Base-by-base conservation (phyloP, 1,140 invertebrate species). In the Cotesia chilonis region DNA sequence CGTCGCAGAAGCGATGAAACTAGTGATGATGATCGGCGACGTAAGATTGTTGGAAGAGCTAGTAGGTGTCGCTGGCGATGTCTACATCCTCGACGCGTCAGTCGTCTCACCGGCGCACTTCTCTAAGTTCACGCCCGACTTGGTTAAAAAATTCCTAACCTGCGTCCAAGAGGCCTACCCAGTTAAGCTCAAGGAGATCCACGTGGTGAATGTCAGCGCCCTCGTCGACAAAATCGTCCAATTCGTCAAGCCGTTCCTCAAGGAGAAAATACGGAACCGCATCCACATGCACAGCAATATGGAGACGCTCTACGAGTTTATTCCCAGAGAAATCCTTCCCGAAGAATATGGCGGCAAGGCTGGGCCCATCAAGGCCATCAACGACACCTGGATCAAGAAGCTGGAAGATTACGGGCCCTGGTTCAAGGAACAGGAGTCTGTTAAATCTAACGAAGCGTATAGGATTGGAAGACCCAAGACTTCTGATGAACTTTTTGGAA, bases 141-240 rank as follows among this genome's bases (percentile, higher is more conserved):
- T 92, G 36, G 89, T 94, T 10, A 95, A 94, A 84, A 95, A 95
- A 80, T 95, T 95, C 81, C 88, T 95, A 76, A 91, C 94, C 47
- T 93, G 92, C 80, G 92, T 94, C 0, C 93, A 95, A 84, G 93
- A 96, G 85, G 94, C 93, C 0, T 96, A 95, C 82, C 94, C 94
- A 0, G 92, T 95, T 0, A 94, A 95, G 81, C 85, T 95, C 54
- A 95, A 95, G 79, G 92, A 94, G 83, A 92, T 95, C 37, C 94
- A 95, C 80, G 90, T 95, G 4, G 88, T 96, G n/a, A 94, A 95
- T 80, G 92, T 94, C 4, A 93, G 92, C 5, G 92, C 93, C 0
- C 79, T 95, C 6, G 93, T 96, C 4, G 93, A 95, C 74, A 91
- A 92, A 10, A 94, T 96, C 70, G 88, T 94, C 37, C 94, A 91